Evolutionary conservation across 2,113 vertebrate genomes (phyloP), one percentile per base, ranked within the genome.

Genomic region (Paralichthys olivaceus): DNA sequence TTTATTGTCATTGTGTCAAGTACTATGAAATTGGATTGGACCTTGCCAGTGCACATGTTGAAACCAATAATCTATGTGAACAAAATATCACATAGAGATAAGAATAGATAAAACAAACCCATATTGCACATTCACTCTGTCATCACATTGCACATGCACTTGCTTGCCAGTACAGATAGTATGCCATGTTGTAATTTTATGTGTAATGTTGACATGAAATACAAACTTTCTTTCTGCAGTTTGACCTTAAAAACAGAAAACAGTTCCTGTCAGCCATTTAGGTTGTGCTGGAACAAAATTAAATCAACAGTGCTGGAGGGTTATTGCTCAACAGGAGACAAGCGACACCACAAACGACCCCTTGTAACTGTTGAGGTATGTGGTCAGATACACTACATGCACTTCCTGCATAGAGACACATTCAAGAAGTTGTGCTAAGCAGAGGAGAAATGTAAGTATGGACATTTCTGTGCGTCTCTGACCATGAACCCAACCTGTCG

Each of bases 291-390:
- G 58, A 79, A 77, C 65, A 51, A 4, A 19, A 63, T 69, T 82
- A 81, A 81, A 80, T 83, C 45, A 76, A 34, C 62, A 78, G 60
- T 64, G 51, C 47, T 9, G n/a, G 43, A 22, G 28, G 20, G 49
- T 71, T 88, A 69, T 90, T 87, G 82, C 82, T 78, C 75, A 87
- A 87, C 57, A 55, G 57, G 47, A 79, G 54, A 23, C 12, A 19
- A 49, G 75, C 32, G 67, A 59, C 64, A 61, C 72, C 69, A 69
- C 80, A 76, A 79, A 80, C 28, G 61, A 75, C 77, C 75, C 71
- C 57, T 67, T 85, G 73, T 67, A 25, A 57, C 25, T 6, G 29
- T 45, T 40, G 69, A 74, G 62, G 43, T 76, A 53, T 70, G 79
- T n/a, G 77, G 77, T 65, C 20, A 66, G 19, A 75, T 37, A 59